Evolutionary conservation across 2,797 vertebrate genomes (phyloP), one percentile per base, ranked within the genome.

Genomic region (Acipenser ruthenus): DNA sequence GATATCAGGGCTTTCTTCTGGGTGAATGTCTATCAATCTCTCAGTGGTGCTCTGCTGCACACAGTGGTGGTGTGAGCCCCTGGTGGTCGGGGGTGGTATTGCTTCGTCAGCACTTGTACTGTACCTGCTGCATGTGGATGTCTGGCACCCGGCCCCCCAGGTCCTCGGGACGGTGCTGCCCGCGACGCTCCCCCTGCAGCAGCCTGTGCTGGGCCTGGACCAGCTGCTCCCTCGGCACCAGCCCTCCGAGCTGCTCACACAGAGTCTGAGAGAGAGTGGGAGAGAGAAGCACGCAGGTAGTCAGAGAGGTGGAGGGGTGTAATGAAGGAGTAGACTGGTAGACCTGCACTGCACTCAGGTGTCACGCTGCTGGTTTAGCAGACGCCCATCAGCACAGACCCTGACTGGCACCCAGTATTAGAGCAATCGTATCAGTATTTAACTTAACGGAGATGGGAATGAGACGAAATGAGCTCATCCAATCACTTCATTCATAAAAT

Each of bases 91-190:
- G 15, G 2, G 12, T 13, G 7, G 12, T 13, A 11, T 37, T 37
- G 4, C 37, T 37, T 37, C 37, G 37, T 37, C 55, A 60, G n/a
- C 6, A 0, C 6, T 11, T 60, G 64, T 80, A 48, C 74, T 81
- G 68, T 74, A 90, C 89, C 89, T 91, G 88, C 63, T 93, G 92
- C 69, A 84, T 67, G 78, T 86, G 91, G 66, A 82, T 82, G 65
- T 90, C 92, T 0, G 82, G 84, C 66, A 84, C 72, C 74, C 77
- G 80, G 49, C 74, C 81, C 67, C 87, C 77, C 1, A 88, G 80
- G 49, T 94, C 90, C 3, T 95, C 91, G 50, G 83, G 88, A 2
- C 86, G 88, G 68, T 79, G 87, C 49, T 86, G 93, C 13, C 82
- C 87, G 56, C 86, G 81, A 70, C 82, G 77, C 68, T 93, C 92